These are phyloP conservation scores for Pycnomerus fuliginosus DNA, from an alignment of 2,888 invertebrate genomes.

Conservation along the genomic window DNA sequence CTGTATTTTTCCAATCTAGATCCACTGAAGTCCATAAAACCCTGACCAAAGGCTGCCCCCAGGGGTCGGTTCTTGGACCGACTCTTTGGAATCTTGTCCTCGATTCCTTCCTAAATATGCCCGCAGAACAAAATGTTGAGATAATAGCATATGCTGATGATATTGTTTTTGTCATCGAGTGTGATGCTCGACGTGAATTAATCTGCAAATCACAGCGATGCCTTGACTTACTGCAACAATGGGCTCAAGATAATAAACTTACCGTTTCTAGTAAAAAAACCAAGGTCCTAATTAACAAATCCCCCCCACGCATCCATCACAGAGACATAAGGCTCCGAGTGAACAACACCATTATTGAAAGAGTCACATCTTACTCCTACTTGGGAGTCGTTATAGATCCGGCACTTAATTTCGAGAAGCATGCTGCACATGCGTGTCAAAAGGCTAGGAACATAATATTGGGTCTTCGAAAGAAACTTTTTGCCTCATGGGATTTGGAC, in stretches of 20 bases:
- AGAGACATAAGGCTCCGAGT: background rate
- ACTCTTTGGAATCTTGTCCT: no score
- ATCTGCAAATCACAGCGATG: background rate
- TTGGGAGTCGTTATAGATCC: background rate
- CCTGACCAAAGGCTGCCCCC: conserved; percentile 5
- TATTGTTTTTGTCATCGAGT: conserved; percentile 1
- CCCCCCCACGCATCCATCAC: background rate
- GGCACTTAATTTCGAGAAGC: no score
- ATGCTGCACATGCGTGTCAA: background rate
- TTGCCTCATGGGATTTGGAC: background rate
- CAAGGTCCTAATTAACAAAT: background rate
- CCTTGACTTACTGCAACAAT: background rate
- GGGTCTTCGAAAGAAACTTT: background rate
- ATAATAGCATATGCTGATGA: conserved; percentile 1
- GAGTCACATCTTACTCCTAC: background rate
- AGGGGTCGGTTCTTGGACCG: no score
- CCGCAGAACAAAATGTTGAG: conserved; percentile 1
- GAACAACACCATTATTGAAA: background rate
- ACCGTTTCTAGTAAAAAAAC: background rate
- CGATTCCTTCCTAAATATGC: conserved; percentile 1
- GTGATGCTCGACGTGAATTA: background rate
- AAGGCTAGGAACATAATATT: background rate
- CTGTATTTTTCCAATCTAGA: no score
- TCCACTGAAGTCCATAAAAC: background rate
- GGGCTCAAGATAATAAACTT: conserved; percentile 1